phyloP scores from a whole-genome alignment of 2,113 vertebrate genomes.

The Azemiops feae region DNA sequence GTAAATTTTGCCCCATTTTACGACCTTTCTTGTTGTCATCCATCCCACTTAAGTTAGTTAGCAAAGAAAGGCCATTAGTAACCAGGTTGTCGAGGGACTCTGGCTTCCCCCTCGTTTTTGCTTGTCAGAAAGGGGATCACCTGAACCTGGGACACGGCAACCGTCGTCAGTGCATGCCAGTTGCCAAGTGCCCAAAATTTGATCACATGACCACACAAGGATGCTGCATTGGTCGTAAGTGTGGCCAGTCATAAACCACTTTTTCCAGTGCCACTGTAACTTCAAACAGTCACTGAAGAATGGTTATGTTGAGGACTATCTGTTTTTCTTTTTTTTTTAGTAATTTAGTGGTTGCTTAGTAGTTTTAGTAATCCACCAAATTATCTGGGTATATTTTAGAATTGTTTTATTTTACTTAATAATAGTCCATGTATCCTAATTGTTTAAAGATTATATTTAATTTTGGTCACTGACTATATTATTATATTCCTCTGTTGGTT shows the following conservation, averaged over 20 bases:
- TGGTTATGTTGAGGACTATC: background rate
- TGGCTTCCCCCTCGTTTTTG: background rate
- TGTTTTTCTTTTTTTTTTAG: background rate
- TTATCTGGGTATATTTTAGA: background rate
- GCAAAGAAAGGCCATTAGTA: background rate
- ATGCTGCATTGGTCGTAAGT: background rate
- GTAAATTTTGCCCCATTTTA: too few relatives aligned
- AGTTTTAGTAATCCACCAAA: background rate
- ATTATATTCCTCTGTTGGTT: background rate
- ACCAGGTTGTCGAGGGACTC: background rate
- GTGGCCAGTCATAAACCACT: background rate
- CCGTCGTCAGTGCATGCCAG: background rate
- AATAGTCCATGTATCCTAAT: background rate
- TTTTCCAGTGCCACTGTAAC: background rate
- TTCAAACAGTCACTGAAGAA: background rate
- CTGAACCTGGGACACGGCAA: background rate
- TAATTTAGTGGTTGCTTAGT: background rate
- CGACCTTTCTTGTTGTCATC: too few relatives aligned
- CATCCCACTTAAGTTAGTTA: background rate
- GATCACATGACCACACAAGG: background rate
- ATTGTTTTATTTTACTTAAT: background rate
- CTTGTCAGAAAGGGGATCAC: background rate
- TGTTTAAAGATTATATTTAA: background rate
- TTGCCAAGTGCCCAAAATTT: background rate
- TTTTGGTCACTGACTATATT: background rate